These are phyloP conservation scores for Argopecten irradians DNA, from an alignment of 1,140 invertebrate species.

Conservation along the genomic window DNA sequence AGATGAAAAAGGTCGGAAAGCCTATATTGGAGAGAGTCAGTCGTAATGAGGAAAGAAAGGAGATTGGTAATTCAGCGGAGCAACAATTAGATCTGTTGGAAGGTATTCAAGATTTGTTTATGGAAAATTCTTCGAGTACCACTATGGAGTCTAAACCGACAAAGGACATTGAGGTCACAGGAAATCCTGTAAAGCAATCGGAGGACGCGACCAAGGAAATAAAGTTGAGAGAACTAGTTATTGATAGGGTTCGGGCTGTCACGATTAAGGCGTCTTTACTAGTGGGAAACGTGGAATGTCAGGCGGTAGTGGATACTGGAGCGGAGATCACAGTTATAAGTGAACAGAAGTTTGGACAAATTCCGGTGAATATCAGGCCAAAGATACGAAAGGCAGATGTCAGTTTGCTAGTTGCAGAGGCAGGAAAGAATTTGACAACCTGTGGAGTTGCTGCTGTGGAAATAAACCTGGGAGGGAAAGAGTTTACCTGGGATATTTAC, in stretches of 20 bases:
- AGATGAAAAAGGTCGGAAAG: not conserved
- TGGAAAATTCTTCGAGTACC: no score
- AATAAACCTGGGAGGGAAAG: conserved; percentile 7
- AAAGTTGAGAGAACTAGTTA: not conserved
- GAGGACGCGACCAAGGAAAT: no score
- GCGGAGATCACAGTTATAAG: conserved; percentile 43
- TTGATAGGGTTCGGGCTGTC: not conserved
- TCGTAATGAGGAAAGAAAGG: not conserved
- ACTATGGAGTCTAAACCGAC: not conserved
- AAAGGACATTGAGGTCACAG: no score
- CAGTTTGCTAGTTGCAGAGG: no score
- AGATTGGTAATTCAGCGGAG: not conserved
- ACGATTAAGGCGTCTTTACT: conserved; percentile 31
- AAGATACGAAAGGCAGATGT: not conserved
- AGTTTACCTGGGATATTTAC: conserved; percentile 19
- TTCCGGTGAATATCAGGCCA: conserved; percentile 22
- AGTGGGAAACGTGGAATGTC: not conserved
- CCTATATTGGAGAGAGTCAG: no score
- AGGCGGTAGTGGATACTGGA: conserved; percentile 43
- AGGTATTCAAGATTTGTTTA: no score
- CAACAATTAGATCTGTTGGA: no score
- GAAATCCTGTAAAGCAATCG: no score
- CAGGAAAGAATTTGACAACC: conserved; percentile 33
- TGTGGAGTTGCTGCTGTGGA: conserved; percentile 27
- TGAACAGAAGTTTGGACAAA: conserved; percentile 4